A percentile compares a stretch with the other conserved stretches of the same genome.
These are phyloP conservation scores for Sylvilagus bachmani DNA, from an alignment of 2,113 vertebrate species.

Conservation along the genomic window DNA sequence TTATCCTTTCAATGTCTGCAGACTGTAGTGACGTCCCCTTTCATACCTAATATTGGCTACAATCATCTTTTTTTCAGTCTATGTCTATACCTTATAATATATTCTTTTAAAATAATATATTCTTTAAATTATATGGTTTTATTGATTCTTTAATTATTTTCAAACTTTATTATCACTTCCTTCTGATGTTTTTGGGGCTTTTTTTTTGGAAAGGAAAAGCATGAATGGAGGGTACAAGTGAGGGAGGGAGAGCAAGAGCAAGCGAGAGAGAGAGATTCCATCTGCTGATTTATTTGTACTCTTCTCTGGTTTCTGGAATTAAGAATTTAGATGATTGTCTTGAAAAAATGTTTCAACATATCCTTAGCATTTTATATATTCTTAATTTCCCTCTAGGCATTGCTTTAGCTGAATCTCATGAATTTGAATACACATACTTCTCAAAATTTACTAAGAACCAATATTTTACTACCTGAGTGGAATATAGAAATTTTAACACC, in stretches of 20 bases:
- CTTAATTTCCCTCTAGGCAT: neutral
- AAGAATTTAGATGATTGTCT: neutral
- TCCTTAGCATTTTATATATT: too few species aligned
- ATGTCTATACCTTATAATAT: too few species aligned
- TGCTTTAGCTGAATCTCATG: neutral
- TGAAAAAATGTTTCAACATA: neutral
- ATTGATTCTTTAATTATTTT: neutral
- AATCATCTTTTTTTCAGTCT: neutral
- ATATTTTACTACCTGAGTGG: constrained; percentile 25
- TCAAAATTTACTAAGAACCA: constrained; percentile 43
- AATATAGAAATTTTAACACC: neutral
- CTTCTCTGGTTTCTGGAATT: constrained; percentile 37
- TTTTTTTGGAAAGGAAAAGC: neutral
- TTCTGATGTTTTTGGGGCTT: constrained; percentile 6
- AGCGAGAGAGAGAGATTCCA: too few species aligned
- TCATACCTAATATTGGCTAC: neutral
- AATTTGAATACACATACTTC: neutral
- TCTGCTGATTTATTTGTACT: neutral
- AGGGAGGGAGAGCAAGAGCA: too few species aligned
- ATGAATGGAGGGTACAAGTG: too few species aligned
- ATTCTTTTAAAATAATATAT: too few species aligned
- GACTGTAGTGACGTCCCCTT: neutral
- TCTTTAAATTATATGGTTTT: neutral
- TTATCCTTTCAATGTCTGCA: neutral
- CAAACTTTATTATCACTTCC: neutral